A percentile compares a stretch with the other conserved stretches of the same genome.
phyloP scores from a whole-genome alignment of 2,888 invertebrate genomes.

The Alsophila aescularia region DNA sequence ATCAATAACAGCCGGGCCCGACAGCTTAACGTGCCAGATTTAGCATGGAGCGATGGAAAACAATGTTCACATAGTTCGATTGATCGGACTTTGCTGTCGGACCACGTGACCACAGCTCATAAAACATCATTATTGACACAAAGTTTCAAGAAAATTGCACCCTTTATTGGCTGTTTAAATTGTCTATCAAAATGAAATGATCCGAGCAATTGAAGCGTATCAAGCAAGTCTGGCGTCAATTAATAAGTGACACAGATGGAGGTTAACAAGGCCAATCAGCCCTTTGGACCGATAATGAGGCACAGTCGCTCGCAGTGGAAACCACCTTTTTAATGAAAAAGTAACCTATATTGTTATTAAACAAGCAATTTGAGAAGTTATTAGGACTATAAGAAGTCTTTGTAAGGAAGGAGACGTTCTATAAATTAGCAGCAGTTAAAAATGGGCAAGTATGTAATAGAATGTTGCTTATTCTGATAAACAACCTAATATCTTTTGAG shows the following conservation, averaged over 20 bases:
- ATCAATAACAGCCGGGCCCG: too few species aligned
- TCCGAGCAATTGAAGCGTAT: constrained; percentile 73
- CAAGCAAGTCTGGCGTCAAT: constrained; percentile 66
- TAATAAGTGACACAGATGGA: constrained; percentile 65
- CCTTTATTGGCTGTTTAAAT: constrained; percentile 34
- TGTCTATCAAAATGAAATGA: constrained; percentile 61
- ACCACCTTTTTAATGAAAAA: not conserved
- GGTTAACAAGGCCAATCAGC: constrained; percentile 77
- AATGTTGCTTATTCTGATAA: too few species aligned
- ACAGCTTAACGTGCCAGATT: too few species aligned
- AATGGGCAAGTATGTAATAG: too few species aligned
- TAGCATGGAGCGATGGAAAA: too few species aligned
- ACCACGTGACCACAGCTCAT: too few species aligned
- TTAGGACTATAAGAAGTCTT: too few species aligned
- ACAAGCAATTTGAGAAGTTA: not conserved
- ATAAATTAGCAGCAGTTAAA: too few species aligned
- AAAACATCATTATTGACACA: not conserved
- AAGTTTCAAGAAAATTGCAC: constrained; percentile 29
- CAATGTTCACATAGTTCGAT: too few species aligned
- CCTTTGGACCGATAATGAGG: constrained; percentile 64
- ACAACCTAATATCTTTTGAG: too few species aligned
- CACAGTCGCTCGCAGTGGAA: constrained; percentile 36
- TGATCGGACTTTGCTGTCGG: too few species aligned
- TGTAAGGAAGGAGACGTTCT: too few species aligned
- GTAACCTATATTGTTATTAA: not conserved